These are phyloP conservation scores for Pelobates cultripes DNA, from an alignment of 2,797 vertebrate species.

Conservation along the genomic window DNA sequence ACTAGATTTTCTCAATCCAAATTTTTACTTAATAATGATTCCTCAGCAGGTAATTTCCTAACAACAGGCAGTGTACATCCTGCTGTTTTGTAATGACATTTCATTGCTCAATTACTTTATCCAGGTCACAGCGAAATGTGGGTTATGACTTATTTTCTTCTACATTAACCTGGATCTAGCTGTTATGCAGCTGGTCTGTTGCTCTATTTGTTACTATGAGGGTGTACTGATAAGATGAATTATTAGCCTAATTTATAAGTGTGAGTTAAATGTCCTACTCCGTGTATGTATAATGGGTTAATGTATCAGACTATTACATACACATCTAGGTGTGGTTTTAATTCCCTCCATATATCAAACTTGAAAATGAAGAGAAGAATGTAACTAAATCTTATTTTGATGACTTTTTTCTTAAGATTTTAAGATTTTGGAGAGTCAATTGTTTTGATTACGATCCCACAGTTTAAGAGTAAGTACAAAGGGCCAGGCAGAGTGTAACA, in stretches of 20 bases:
- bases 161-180: not conserved
- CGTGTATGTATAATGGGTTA: too few species aligned
- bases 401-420: too few species aligned
- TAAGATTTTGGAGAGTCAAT: too few species aligned
- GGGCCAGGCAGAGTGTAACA: too few species aligned
- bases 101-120: slow-evolving; percentile 1
- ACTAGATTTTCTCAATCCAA: not conserved
- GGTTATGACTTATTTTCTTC: not conserved
- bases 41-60: not conserved
- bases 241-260: not conserved
- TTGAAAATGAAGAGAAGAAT: too few species aligned
- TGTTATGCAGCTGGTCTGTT: not conserved
- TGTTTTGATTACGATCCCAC: too few species aligned
- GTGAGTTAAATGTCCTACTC: too few species aligned
- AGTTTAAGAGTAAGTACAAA: too few species aligned
- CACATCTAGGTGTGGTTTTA: too few species aligned
- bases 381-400: too few species aligned
- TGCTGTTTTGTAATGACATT: slow-evolving; percentile 14
- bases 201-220: not conserved
- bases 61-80: slow-evolving; percentile 4
- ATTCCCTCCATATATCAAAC: too few species aligned
- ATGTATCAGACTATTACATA: too few species aligned
- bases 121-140: slow-evolving; percentile 5
- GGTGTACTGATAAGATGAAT: not conserved
- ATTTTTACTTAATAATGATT: slow-evolving; percentile 1